Evolutionary conservation across 1,140 invertebrate genomes (phyloP).

Genomic region (Drosophila lacteicornis): DNA sequence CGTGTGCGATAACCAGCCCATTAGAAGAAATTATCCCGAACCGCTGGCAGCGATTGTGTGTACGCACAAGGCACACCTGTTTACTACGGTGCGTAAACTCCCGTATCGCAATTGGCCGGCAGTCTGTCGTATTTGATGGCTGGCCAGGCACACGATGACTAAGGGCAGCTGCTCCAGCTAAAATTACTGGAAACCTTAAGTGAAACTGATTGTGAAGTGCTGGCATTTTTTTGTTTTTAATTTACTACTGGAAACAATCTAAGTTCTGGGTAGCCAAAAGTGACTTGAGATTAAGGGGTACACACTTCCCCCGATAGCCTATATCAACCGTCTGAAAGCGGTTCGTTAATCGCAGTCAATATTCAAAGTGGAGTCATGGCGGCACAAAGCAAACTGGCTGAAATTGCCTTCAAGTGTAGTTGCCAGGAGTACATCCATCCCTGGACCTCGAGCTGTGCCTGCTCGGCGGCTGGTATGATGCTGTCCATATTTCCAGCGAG

Average conservation of each 20-base stretch:
- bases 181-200: background rate
- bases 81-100: background rate
- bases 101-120: slow-evolving; percentile 4
- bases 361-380: slow-evolving; percentile 79
- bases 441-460: slow-evolving; percentile 90
- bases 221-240: background rate
- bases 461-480: slow-evolving; percentile 88
- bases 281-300: background rate
- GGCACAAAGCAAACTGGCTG: slow-evolving; percentile 87
- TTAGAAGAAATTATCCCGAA: slow-evolving; percentile 7
- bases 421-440: slow-evolving; percentile 91
- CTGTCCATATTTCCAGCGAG: slow-evolving; percentile 87
- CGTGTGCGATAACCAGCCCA: slow-evolving; percentile 12
- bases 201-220: slow-evolving; percentile 1
- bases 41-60: background rate
- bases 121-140: slow-evolving; percentile 21
- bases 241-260: background rate
- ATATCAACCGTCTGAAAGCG: slow-evolving; percentile 18
- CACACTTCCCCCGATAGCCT: slow-evolving; percentile 10
- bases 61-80: background rate
- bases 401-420: slow-evolving; percentile 61
- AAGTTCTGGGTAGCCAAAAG: background rate
- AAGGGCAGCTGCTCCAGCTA: background rate
- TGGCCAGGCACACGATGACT: background rate
- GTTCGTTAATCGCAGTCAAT: slow-evolving; percentile 28